Base-by-base conservation (phyloP, 2,797 vertebrate species). In the Cyprinella venusta region DNA sequence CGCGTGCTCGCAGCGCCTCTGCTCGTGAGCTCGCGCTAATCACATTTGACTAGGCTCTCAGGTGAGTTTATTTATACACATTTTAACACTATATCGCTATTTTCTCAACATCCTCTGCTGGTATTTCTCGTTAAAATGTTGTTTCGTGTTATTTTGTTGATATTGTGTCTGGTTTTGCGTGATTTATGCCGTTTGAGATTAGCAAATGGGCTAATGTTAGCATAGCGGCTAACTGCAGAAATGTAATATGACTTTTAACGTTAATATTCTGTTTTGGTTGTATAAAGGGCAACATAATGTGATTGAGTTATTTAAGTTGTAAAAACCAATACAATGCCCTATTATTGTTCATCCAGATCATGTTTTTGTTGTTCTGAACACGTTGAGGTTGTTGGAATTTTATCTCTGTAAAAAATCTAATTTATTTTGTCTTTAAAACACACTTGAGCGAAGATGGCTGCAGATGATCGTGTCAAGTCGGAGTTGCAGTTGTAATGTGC, bases 201-300 rank as follows among this genome's bases (percentile, higher is more conserved):
- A 50, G 82, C 75, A 38, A 50, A 38, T 8, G 5, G 18, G 74
- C 80, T 75, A 65, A 30, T 40, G 65, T 71, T 83, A 83, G 82
- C 82, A 70, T 76, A 59, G 74, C 40, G 18, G 81, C 82, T 83
- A 83, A 50, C 65, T 1, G 21, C 5, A 65, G 26, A 33, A 13
- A 54, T 26, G 9, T 6, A 24, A 52, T 33, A 36, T 33, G 10
- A 6, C 33, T 48, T 63, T 24, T 33, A 33, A 33, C 30, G 30
- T 2, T 33, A 4, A 8, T 36, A 19, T 7, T 63, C 6, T n/a
- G 9, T 8, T 64, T 77, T 77, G 24, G 6, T 61, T 2, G 12
- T 0, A 8, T 40, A 24, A 3, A 18, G 0, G 0, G 5, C 1
- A 8, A 21, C 2, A 19, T 19, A 13, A 26, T 18, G 56, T 24